Evolutionary conservation across 1,140 invertebrate species (phyloP).

Genomic region (Drosophila suzukii): DNA sequence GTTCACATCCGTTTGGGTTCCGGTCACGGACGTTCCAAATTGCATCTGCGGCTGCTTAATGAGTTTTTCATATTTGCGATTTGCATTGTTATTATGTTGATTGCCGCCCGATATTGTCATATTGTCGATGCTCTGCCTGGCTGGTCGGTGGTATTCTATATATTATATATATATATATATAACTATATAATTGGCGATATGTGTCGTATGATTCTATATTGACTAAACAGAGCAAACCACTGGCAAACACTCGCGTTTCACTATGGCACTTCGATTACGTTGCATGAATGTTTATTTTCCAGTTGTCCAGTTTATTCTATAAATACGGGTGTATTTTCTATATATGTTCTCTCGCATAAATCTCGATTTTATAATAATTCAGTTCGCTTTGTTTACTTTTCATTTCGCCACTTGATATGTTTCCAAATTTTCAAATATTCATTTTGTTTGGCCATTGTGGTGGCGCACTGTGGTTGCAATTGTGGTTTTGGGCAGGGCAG

Average conservation of each 20-base stretch:
- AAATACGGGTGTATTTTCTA: constrained; percentile 8
- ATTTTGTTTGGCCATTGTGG: constrained; percentile 73
- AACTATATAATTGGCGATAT: constrained; percentile 56
- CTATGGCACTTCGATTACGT: constrained; percentile 61
- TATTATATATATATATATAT: constrained; percentile 28
- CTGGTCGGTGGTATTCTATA: constrained; percentile 46
- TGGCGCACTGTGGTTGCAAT: constrained; percentile 30
- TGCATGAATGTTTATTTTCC: constrained; percentile 23
- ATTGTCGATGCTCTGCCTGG: constrained; percentile 45
- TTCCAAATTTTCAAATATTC: constrained; percentile 84
- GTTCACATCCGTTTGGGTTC: constrained; percentile 63
- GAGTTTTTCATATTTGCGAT: constrained; percentile 82
- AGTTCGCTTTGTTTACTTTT: constrained; percentile 52
- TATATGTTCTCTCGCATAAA: constrained; percentile 7
- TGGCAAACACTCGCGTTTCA: constrained; percentile 30
- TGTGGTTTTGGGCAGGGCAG: constrained; percentile 10
- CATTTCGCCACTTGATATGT: constrained; percentile 84
- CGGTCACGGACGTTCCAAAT: constrained; percentile 55
- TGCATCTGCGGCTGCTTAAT: constrained; percentile 78
- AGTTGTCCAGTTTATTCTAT: constrained; percentile 13
- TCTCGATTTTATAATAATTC: constrained; percentile 22
- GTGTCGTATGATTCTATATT: constrained; percentile 42
- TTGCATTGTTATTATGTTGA: constrained; percentile 59
- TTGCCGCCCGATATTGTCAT: constrained; percentile 75
- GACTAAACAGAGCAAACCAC: constrained; percentile 21